phyloP scores from a whole-genome alignment of 2,888 invertebrate species.

The Apotomis capreana region DNA sequence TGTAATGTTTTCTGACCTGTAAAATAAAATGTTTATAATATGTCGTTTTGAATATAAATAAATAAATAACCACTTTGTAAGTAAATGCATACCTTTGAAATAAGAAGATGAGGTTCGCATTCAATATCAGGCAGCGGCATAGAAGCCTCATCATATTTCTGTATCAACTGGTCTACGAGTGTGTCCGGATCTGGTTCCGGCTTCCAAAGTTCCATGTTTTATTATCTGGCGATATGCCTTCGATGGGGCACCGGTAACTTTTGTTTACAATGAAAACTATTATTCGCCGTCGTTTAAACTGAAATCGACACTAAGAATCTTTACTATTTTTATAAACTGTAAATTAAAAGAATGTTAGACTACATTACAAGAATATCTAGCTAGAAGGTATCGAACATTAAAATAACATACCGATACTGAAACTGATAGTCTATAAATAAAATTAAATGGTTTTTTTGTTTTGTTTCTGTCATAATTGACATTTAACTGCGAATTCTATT shows the following conservation, averaged over 20 bases:
- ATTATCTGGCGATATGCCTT: slow-evolving; percentile 15
- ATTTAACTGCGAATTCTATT: too few species aligned
- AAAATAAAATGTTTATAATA: slow-evolving; percentile 21
- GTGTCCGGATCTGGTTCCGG: slow-evolving; percentile 52
- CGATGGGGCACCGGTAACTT: not conserved
- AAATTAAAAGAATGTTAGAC: too few species aligned
- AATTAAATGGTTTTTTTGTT: too few species aligned
- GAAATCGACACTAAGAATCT: too few species aligned
- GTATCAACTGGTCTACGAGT: slow-evolving; percentile 61
- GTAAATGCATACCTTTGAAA: slow-evolving; percentile 66
- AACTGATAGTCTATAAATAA: too few species aligned
- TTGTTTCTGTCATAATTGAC: too few species aligned
- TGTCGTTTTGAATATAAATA: not conserved
- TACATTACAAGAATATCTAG: too few species aligned
- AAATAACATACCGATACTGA: too few species aligned
- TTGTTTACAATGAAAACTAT: not conserved
- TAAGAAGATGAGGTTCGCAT: slow-evolving; percentile 72
- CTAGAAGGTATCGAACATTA: too few species aligned
- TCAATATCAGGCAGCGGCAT: slow-evolving; percentile 72
- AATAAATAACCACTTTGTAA: too few species aligned
- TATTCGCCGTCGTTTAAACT: not conserved
- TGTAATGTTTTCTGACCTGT: slow-evolving; percentile 78
- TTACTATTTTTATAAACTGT: too few species aligned
- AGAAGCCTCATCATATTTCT: slow-evolving; percentile 63
- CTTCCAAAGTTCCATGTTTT: slow-evolving; percentile 43